A percentile compares a stretch with the other conserved stretches of the same genome.
Conservation (phyloP, 2,113 vertebrate species). For the Oenanthe oenanthe region DNA sequence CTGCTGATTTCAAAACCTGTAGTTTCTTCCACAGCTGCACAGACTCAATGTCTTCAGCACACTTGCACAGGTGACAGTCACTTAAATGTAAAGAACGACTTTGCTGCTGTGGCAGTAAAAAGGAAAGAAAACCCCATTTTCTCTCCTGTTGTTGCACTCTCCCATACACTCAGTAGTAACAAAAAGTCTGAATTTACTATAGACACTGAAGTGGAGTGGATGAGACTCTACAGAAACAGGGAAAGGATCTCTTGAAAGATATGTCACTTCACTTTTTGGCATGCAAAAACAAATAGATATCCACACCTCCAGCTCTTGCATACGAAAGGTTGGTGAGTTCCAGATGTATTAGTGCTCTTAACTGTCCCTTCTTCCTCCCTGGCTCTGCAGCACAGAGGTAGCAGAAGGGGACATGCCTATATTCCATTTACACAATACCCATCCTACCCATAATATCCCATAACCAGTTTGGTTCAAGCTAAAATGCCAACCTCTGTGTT, state of each 20-base stretch:
- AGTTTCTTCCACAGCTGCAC: not conserved
- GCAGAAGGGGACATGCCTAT: not conserved
- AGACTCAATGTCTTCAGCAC: not conserved
- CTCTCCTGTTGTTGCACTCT: not conserved
- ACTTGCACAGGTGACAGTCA: not conserved
- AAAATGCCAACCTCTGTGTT: not conserved
- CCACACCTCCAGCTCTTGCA: not conserved
- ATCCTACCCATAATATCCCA: not conserved
- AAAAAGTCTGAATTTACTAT: not conserved
- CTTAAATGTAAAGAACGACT: not conserved
- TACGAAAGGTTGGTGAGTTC: not conserved
- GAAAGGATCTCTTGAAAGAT: not conserved
- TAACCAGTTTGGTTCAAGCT: not conserved
- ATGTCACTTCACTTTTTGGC: fast-evolving
- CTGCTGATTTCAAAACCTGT: not conserved
- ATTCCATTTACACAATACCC: not conserved
- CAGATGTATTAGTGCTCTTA: not conserved
- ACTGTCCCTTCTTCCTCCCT: not conserved
- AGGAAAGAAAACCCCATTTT: not conserved
- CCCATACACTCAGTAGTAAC: not conserved
- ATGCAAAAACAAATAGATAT: not conserved
- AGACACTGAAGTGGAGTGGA: not conserved
- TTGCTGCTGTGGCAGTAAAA: not conserved
- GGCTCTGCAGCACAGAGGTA: not conserved
- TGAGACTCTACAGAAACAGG: not conserved